Evolutionary conservation across 2,113 vertebrate genomes (phyloP).

Genomic region (Grammomys dolichurus): DNA sequence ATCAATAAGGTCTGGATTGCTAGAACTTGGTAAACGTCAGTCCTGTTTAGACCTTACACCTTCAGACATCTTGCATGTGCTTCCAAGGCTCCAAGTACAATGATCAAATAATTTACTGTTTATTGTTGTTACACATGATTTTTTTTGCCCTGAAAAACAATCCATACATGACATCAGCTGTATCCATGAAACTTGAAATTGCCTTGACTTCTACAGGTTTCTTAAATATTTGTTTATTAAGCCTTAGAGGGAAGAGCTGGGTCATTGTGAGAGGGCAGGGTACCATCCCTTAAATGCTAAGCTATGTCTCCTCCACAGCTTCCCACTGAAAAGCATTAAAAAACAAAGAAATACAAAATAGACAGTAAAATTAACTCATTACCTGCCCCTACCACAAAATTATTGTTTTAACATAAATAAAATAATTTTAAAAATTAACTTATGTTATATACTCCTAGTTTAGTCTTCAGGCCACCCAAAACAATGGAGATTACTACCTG

Average conservation of each 20-base stretch:
- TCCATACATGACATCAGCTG: background rate
- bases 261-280: background rate
- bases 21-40: background rate
- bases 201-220: background rate
- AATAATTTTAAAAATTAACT: background rate
- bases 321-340: background rate
- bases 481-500: background rate
- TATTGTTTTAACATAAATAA: background rate
- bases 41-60: background rate
- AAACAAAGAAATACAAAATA: background rate
- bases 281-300: background rate
- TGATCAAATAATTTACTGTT: conserved; percentile 5
- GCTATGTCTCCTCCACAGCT: background rate
- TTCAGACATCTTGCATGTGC: background rate
- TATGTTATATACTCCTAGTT: background rate
- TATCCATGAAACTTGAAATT: background rate
- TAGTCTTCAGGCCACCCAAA: background rate
- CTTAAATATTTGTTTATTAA: background rate
- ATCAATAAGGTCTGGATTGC: background rate
- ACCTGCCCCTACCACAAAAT: background rate
- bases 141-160: conserved; percentile 17
- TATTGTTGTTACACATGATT: background rate
- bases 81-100: background rate
- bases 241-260: background rate
- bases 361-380: background rate